Percentiles rank a stretch among this genome's conserved stretches.
Evolutionary conservation across 1,140 invertebrate species (phyloP).

Genomic region (Drosophila varians): DNA sequence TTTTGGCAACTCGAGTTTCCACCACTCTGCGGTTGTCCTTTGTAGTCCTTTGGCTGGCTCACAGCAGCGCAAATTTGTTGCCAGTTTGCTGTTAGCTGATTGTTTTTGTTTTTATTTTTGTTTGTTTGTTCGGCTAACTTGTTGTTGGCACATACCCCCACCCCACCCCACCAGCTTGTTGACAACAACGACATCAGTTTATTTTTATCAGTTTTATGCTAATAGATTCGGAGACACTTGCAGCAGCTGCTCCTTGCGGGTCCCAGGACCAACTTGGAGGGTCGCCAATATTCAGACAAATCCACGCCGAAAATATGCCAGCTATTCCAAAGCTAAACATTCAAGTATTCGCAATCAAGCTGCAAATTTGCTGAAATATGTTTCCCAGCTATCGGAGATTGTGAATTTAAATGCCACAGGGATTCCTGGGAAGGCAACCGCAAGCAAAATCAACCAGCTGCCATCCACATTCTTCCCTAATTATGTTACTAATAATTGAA

Average conservation of each 20-base stretch:
- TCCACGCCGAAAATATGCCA: conserved; percentile 30
- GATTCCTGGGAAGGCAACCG: background rate
- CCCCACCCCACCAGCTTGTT: conserved; percentile 41
- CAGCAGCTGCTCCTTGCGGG: conserved; percentile 58
- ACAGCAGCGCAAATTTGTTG: conserved; percentile 51
- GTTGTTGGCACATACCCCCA: conserved; percentile 14
- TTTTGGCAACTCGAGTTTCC: background rate
- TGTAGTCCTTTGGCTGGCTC: background rate
- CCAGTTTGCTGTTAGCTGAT: conserved; percentile 56
- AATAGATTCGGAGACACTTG: conserved; percentile 63
- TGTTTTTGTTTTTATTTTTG: conserved; percentile 58
- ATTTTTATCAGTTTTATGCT: conserved; percentile 77
- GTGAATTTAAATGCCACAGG: background rate
- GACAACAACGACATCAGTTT: conserved; percentile 71
- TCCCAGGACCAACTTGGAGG: conserved; percentile 11
- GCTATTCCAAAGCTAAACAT: conserved; percentile 4
- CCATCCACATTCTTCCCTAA: conserved; percentile 16
- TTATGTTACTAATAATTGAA: conserved; percentile 37
- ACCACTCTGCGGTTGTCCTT: conserved; percentile 6
- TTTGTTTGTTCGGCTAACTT: conserved; percentile 41
- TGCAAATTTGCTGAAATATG: conserved; percentile 15
- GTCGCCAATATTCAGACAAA: conserved; percentile 25
- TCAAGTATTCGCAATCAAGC: conserved; percentile 9
- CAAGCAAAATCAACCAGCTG: conserved; percentile 1
- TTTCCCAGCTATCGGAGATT: background rate